Evolutionary conservation across 1,140 invertebrate genomes (phyloP).

Genomic region (Charaxes varanes): DNA sequence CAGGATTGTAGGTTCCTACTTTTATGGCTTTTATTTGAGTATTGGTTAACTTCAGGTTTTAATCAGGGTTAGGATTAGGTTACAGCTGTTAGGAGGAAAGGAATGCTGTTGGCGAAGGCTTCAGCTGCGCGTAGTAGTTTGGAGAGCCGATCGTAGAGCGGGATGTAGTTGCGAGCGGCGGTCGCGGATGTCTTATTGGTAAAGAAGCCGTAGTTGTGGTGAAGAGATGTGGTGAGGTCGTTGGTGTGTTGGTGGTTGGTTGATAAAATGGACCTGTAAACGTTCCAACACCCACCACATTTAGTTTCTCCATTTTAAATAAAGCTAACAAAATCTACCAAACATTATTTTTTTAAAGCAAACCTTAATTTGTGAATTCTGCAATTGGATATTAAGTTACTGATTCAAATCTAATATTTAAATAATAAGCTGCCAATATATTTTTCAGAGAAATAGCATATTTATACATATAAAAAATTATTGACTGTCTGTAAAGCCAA

Average conservation of each 20-base stretch:
- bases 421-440: too few species aligned
- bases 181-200: conserved; percentile 60
- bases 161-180: conserved; percentile 57
- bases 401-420: not conserved
- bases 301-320: conserved; percentile 49
- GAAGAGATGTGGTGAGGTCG: conserved; percentile 69
- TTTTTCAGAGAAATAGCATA: too few species aligned
- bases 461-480: too few species aligned
- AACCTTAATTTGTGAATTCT: conserved; percentile 6
- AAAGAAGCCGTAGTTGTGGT: conserved; percentile 67
- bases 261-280: conserved; percentile 73
- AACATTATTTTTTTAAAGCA: conserved; percentile 8
- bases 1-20: conserved; percentile 49
- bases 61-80: conserved; percentile 46
- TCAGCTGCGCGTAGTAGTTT: conserved; percentile 59
- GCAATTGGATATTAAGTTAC: conserved; percentile 4
- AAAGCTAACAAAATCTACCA: conserved; percentile 9
- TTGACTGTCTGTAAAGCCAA: too few species aligned
- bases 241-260: conserved; percentile 72
- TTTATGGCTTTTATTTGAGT: conserved; percentile 44
- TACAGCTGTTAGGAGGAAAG: conserved; percentile 55
- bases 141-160: conserved; percentile 58
- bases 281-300: conserved; percentile 73
- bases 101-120: conserved; percentile 57
- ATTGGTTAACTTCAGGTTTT: conserved; percentile 30